A percentile compares a stretch with the other conserved stretches of the same genome.
Conservation (phyloP, 2,888 invertebrate species). For the Gymnocheta viridis region DNA sequence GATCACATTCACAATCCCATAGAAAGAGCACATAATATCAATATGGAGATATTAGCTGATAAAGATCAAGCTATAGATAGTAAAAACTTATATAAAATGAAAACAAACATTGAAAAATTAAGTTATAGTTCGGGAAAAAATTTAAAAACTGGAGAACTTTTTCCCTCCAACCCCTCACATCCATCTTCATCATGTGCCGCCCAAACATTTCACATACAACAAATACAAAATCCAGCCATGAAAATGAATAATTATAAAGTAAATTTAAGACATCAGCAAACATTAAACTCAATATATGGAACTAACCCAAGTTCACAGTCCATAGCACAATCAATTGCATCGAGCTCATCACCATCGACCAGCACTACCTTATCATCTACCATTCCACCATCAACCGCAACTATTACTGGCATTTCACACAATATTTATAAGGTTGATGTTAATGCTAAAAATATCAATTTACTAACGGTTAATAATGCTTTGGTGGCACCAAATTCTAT, state of each 20-base stretch:
- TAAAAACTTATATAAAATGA: conserved; percentile 80
- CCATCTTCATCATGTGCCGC: conserved; percentile 38
- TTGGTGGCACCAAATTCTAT: conserved; percentile 41
- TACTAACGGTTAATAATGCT: conserved; percentile 60
- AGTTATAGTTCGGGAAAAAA: conserved; percentile 78
- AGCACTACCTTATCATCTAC: conserved; percentile 37
- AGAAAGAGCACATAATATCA: conserved; percentile 82
- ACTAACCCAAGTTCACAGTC: conserved; percentile 51
- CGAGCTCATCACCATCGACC: conserved; percentile 20
- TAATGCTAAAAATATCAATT: conserved; percentile 76
- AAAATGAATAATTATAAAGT: conserved; percentile 72
- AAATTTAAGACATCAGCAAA: conserved; percentile 56
- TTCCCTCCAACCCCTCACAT: conserved; percentile 35
- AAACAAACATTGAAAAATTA: conserved; percentile 79
- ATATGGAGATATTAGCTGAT: conserved; percentile 86
- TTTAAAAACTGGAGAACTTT: conserved; percentile 74
- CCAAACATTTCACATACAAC: conserved; percentile 64
- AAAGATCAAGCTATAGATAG: conserved; percentile 83
- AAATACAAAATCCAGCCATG: conserved; percentile 66
- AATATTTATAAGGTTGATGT: conserved; percentile 36
- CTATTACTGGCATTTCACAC: conserved; percentile 5
- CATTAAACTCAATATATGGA: conserved; percentile 28
- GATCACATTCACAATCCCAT: conserved; percentile 83
- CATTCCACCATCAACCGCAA: conserved; percentile 42
- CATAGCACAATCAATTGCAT: conserved; percentile 53